These are phyloP conservation scores for Eupleurogrammus muticus DNA, from an alignment of 2,797 vertebrate species.

Conservation along the genomic window DNA sequence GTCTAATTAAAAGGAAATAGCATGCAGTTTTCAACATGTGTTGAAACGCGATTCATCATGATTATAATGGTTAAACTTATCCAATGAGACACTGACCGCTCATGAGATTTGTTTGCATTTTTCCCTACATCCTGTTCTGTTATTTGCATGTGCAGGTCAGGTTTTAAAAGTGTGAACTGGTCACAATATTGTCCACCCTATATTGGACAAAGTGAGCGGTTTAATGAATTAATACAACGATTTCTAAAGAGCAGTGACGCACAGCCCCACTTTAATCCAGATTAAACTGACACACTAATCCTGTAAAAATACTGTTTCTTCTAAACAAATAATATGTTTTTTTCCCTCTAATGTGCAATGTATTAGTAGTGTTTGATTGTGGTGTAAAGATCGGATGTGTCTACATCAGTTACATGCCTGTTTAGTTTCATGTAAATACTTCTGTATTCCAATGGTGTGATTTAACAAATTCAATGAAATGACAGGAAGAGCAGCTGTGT, in stretches of 20 bases:
- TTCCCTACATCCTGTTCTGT: not conserved
- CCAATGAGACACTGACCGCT: not conserved
- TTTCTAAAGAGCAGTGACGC: conserved; percentile 81
- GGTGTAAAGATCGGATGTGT: not conserved
- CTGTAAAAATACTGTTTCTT: conserved; percentile 74
- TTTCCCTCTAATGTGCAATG: not conserved
- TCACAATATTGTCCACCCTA: conserved; percentile 35
- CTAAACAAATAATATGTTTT: conserved; percentile 50
- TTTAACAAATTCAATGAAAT: conserved; percentile 42
- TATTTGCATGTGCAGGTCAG: conserved; percentile 6
- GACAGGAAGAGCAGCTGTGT: conserved; percentile 66
- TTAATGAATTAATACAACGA: conserved; percentile 76
- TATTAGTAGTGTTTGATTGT: not conserved
- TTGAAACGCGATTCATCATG: not conserved
- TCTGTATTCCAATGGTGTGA: not conserved
- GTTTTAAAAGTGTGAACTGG: conserved; percentile 22
- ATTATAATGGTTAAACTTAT: not conserved
- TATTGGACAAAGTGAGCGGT: conserved; percentile 61
- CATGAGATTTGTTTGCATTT: not conserved
- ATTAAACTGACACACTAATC: conserved; percentile 78
- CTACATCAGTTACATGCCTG: not conserved
- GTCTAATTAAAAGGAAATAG: not conserved
- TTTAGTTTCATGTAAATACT: conserved; percentile 13
- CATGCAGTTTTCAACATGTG: not conserved
- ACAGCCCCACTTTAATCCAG: conserved; percentile 80